Conservation (phyloP, 2,888 invertebrate species). For the Meteorus cinctellus region DNA sequence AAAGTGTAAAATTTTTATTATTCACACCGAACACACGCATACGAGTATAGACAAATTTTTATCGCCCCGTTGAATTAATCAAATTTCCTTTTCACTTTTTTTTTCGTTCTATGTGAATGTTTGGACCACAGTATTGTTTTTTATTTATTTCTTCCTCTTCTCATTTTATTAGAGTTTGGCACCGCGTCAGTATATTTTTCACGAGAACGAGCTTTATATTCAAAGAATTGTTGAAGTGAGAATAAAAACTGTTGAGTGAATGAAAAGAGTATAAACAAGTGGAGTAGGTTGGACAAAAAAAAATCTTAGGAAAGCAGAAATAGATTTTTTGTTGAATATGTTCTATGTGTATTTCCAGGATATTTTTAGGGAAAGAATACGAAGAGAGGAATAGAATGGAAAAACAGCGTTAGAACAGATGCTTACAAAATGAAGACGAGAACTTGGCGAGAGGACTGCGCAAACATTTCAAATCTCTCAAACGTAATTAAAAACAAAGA, state of each 20-base stretch:
- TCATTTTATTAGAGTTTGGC: background rate
- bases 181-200: background rate
- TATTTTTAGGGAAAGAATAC: background rate
- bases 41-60: background rate
- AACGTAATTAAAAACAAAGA: background rate
- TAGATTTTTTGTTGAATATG: background rate
- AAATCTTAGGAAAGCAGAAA: background rate
- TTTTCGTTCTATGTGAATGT: too few relatives aligned
- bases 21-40: background rate
- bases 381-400: background rate
- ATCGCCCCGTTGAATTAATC: background rate
- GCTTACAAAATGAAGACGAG: background rate
- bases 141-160: background rate
- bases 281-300: background rate
- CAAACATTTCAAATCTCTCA: background rate
- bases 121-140: background rate
- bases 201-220: background rate
- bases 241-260: background rate
- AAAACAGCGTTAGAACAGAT: background rate
- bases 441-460: background rate
- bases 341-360: background rate
- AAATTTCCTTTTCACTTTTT: background rate
- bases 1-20: constrained; percentile 1
- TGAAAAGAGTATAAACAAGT: background rate
- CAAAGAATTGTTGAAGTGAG: background rate